phyloP scores from a whole-genome alignment of 2,888 invertebrate genomes.

The Eutolmus rufibarbis region DNA sequence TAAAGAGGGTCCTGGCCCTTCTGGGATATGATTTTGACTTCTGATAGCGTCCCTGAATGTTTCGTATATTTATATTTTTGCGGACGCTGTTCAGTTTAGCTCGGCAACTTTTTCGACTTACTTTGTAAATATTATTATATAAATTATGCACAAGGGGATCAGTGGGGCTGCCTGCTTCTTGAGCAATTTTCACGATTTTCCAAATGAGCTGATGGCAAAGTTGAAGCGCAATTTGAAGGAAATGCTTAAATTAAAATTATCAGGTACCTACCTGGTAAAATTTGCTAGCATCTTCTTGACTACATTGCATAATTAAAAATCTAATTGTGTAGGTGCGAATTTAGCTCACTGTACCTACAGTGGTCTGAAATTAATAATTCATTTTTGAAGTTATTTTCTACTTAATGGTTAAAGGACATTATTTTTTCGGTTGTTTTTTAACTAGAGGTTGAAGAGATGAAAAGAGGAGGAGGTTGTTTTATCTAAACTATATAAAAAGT shows the following conservation, averaged over 20 bases:
- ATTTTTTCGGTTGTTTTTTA: too few species aligned
- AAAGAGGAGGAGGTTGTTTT: too few species aligned
- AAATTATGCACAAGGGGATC: background rate
- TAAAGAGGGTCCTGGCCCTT: slow-evolving; percentile 22
- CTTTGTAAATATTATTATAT: background rate
- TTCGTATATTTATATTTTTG: slow-evolving; percentile 1
- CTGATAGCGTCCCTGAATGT: background rate
- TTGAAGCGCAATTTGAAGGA: background rate
- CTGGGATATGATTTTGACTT: slow-evolving; percentile 27
- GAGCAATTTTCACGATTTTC: background rate
- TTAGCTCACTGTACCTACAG: too few species aligned
- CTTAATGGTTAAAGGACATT: too few species aligned
- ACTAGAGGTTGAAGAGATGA: too few species aligned
- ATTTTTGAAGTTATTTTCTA: too few species aligned
- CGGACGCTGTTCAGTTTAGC: background rate
- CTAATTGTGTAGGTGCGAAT: too few species aligned
- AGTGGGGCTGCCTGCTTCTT: background rate
- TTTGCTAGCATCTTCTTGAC: background rate
- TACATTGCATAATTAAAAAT: background rate
- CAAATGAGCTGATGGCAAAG: background rate
- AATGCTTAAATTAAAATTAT: background rate
- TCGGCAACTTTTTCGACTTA: background rate
- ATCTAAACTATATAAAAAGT: too few species aligned
- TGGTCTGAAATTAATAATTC: too few species aligned
- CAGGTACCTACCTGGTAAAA: background rate